Percentiles rank a stretch among this genome's conserved stretches.
Evolutionary conservation across 2,113 vertebrate species (phyloP).

Genomic region (Oreotragus oreotragus): DNA sequence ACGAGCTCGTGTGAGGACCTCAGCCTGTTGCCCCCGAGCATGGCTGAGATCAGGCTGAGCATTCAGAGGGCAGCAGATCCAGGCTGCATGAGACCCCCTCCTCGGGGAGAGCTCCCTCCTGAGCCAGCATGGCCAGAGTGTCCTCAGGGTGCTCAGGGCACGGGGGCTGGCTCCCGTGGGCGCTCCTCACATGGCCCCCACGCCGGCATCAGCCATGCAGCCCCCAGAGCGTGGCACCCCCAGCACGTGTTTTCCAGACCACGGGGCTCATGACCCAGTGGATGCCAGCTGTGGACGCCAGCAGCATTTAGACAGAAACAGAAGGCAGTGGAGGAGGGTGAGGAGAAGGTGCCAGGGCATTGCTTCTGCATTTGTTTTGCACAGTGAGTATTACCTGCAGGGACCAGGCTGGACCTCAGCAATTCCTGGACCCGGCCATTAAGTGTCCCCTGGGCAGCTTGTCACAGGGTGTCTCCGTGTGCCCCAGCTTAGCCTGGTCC

Average conservation of each 20-base stretch:
- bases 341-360: neutral
- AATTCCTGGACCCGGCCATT: neutral
- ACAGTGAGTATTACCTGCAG: neutral
- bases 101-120: neutral
- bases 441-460: rapidly evolving
- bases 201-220: neutral
- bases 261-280: neutral
- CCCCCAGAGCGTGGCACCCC: rapidly evolving
- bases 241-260: too few species aligned
- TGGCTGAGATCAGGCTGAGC: too few species aligned
- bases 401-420: neutral
- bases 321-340: rapidly evolving
- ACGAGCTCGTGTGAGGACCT: neutral
- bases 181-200: neutral
- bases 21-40: rapidly evolving
- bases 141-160: neutral
- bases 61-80: neutral
- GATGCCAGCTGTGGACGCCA: neutral
- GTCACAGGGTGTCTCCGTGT: neutral
- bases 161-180: rapidly evolving
- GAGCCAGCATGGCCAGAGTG: neutral
- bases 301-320: neutral
- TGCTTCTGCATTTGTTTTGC: neutral
- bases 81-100: neutral
- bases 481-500: neutral